Conservation (phyloP, 2,113 vertebrate genomes). For the Zonotrichia leucophrys region DNA sequence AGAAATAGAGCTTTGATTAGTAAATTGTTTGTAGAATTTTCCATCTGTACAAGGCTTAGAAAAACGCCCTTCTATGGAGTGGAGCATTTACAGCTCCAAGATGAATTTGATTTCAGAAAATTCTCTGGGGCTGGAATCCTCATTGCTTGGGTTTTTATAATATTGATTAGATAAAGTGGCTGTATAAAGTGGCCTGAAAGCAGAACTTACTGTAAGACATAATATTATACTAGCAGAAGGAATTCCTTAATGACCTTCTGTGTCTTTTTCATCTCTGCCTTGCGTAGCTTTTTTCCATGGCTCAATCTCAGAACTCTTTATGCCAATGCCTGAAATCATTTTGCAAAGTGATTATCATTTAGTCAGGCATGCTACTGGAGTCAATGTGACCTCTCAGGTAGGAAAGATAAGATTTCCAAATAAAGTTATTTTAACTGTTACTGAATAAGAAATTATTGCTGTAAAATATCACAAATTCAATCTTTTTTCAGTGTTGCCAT, state of each 20-base stretch:
- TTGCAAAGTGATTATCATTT: not conserved
- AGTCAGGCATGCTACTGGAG: not conserved
- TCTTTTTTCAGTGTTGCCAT: not conserved
- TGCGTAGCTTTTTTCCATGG: not conserved
- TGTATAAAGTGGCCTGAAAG: not conserved
- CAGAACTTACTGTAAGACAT: not conserved
- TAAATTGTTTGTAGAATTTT: not conserved
- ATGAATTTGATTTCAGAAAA: not conserved
- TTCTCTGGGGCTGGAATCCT: not conserved
- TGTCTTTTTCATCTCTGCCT: not conserved
- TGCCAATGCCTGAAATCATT: not conserved
- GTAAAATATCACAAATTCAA: not conserved
- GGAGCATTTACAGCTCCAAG: not conserved
- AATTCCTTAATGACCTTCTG: not conserved
- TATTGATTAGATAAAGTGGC: not conserved
- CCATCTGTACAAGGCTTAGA: not conserved
- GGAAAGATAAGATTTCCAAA: not conserved
- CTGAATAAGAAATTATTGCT: not conserved
- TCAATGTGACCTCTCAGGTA: not conserved
- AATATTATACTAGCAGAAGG: not conserved
- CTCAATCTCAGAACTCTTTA: not conserved
- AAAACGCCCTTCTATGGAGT: not conserved
- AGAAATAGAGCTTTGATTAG: conserved; percentile 21
- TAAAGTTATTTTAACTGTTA: not conserved
- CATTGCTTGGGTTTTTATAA: not conserved